Base-by-base conservation (phyloP, 2,888 invertebrate genomes). In the Ceriagrion tenellum region DNA sequence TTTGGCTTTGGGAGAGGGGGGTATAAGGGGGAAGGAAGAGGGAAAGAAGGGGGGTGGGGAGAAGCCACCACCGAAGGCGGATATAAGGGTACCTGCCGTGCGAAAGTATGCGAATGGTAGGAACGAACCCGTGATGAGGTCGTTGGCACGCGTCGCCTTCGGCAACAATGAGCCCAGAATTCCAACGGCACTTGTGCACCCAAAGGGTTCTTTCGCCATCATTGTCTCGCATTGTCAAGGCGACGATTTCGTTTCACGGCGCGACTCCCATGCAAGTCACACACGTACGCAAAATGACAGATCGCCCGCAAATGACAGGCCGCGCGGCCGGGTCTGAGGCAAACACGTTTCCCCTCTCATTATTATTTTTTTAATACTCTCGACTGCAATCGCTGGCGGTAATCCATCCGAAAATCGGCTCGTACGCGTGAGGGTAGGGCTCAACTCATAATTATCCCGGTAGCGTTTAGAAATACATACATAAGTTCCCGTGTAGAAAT, bases 101-200 rank as follows among this genome's bases (percentile, higher is more conserved):
- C 81, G 81, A 81, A 81, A 81, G 81, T 81, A 81, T 81, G 81
- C 35, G 69, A 26, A n/a, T 12, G 81, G 81, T 81, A 81, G 81
- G 81, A 81, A 81, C 30, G 81, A 81, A 81, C 81, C 81, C 30
- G 81, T 81, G 81, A 81, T 81, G 81, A 35, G 81, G 81, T 81
- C 81, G 81, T 81, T 81, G 81, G 30, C 81, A 81, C 81, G 81
- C 81, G 81, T 81, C 81, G 81, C 81, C 81, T 18, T 4, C 81
- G 35, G 81, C 81, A 81, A 81, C 81, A 81, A 81, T 81, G 81
- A 81, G 81, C 81, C 81, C 81, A 35, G 81, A 81, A 81, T 81
- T 35, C 81, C 81, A 81, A 81, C 81, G 81, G 81, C 81, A 81
- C 81, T 81, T 26, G 13, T 18, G 30, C 81, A 18, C 13, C 81